These are phyloP conservation scores for Lithophane ornitopus DNA, from an alignment of 2,888 invertebrate genomes.

Conservation along the genomic window DNA sequence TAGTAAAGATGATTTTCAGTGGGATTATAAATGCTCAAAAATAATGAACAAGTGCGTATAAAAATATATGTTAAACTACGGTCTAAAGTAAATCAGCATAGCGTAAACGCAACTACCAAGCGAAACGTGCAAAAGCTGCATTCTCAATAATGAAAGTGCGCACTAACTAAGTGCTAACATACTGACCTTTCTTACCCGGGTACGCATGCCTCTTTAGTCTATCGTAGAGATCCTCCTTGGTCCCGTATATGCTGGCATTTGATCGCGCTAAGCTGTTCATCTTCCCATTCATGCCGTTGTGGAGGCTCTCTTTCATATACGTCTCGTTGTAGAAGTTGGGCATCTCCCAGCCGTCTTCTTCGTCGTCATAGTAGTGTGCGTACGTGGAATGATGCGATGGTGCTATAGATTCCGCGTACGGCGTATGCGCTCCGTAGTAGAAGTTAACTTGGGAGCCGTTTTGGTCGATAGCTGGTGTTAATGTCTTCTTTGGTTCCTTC, in stretches of 20 bases:
- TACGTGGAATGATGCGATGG: slow-evolving; percentile 98
- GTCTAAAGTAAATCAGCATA: slow-evolving; percentile 31
- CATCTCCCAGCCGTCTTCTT: slow-evolving; percentile 99
- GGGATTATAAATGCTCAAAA: slow-evolving; percentile 10
- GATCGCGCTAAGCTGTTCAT: slow-evolving; percentile 98
- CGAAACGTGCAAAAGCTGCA: slow-evolving; percentile 72
- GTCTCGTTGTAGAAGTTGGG: slow-evolving; percentile 99
- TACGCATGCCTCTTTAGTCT: slow-evolving; percentile 98
- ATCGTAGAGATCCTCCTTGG: slow-evolving; percentile 98
- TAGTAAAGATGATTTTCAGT: not conserved
- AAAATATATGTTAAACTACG: slow-evolving; percentile 21
- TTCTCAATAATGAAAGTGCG: slow-evolving; percentile 74
- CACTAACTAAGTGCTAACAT: slow-evolving; percentile 86
- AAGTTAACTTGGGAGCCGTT: slow-evolving; percentile 98
- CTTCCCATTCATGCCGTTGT: slow-evolving; percentile 95
- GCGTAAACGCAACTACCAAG: slow-evolving; percentile 50
- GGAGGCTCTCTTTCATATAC: slow-evolving; percentile 98
- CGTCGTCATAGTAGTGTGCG: slow-evolving; percentile 98
- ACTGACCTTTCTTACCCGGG: slow-evolving; percentile 97
- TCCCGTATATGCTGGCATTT: slow-evolving; percentile 98
- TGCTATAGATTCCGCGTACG: slow-evolving; percentile 98
- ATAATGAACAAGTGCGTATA: slow-evolving; percentile 1
- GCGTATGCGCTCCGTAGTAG: slow-evolving; percentile 98
- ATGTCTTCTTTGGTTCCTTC: slow-evolving; percentile 97
- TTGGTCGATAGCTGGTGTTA: slow-evolving; percentile 96